These are phyloP conservation scores for Metopia argyrocephala DNA, from an alignment of 2,888 invertebrate species.

Conservation along the genomic window DNA sequence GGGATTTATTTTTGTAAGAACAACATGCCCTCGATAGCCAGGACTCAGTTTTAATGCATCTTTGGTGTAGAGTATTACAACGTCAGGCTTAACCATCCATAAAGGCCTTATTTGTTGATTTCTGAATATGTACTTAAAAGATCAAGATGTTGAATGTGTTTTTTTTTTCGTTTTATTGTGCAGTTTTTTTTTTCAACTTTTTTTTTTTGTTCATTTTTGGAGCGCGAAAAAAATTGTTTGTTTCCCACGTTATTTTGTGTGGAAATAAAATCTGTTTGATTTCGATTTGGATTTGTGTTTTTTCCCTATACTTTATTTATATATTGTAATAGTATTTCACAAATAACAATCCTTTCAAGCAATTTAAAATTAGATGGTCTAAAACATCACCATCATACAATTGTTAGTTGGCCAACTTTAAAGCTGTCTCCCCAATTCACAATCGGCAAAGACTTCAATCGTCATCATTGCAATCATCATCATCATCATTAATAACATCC, in stretches of 20 bases:
- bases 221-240: constrained; percentile 56
- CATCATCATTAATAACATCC: constrained; percentile 25
- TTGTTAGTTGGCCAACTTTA: not conserved
- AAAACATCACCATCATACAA: constrained; percentile 45
- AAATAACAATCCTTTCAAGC: constrained; percentile 57
- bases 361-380: constrained; percentile 53
- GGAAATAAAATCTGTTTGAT: constrained; percentile 58
- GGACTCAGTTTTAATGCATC: too few species aligned
- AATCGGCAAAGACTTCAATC: not conserved
- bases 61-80: too few species aligned
- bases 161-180: too few species aligned
- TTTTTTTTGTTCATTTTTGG: constrained; percentile 33
- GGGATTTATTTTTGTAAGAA: too few species aligned
- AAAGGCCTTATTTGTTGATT: too few species aligned
- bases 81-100: too few species aligned
- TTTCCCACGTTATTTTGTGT: constrained; percentile 64
- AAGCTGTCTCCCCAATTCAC: not conserved
- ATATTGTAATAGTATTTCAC: constrained; percentile 43
- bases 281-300: constrained; percentile 39
- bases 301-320: too few species aligned
- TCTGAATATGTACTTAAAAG: not conserved
- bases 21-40: too few species aligned
- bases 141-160: constrained; percentile 11
- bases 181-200: not conserved
- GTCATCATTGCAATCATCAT: constrained; percentile 30